Evolutionary conservation across 2,113 vertebrate genomes (phyloP), one percentile per base, ranked within the genome.

Genomic region (Trochalopteron elliotii): DNA sequence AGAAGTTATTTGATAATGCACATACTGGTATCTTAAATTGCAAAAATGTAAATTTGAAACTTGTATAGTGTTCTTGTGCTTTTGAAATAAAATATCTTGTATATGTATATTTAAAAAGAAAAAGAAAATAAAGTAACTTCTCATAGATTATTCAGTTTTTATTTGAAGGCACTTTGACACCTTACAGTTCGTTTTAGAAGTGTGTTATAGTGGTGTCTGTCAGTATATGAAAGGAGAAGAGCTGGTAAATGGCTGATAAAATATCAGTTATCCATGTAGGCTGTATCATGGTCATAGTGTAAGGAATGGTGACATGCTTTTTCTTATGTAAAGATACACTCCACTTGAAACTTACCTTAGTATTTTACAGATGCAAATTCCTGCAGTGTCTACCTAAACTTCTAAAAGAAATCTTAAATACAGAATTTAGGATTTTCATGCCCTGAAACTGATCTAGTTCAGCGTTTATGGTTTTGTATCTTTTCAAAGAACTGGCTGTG

Each of bases 11-110:
- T 97, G 90, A 97, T 97, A 97, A 97, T 98, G 97, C 97, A 97
- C 98, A 98, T 98, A 98, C 90, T 95, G 97, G 93, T 98, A 97
- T 97, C 97, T 97, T 98, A 95, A 98, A 97, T 95, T 98, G 97
- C 96, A 98, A 97, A 98, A 98, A 93, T 98, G 98, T 98, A 98
- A 98, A 98, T 98, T 98, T 97, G 96, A 98, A 97, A 98, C 97
- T 97, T 98, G 98, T 98, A 98, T 96, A 98, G 98, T 98, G 98
- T 98, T 97, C 96, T 96, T 95, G 98, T 98, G 97, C 97, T 98
- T 98, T 98, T 98, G 96, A 97, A 98, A 98, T 97, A 97, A 98
- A 98, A 97, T 98, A 98, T 94, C 97, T 98, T 98, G 96, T 97
- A 97, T 98, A 98, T 98, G 98, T 98, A 97, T 98, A 98, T 98